These are phyloP conservation scores for Epistrophella euchroma DNA, from an alignment of 2,888 invertebrate genomes.

Conservation along the genomic window DNA sequence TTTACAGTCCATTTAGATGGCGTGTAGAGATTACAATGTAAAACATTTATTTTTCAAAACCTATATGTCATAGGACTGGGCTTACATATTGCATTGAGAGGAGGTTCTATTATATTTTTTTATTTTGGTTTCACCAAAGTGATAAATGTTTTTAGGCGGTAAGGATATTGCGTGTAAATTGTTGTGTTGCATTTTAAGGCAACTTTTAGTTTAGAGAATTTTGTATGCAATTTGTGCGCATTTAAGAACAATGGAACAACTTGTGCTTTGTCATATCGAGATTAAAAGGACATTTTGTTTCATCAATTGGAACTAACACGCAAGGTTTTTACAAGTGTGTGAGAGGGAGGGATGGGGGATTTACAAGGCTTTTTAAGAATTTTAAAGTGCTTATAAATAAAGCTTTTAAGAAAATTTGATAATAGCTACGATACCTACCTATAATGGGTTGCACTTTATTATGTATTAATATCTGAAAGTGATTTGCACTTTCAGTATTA, in stretches of 20 bases:
- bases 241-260: slow-evolving; percentile 42
- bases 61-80: background rate
- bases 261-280: slow-evolving; percentile 15
- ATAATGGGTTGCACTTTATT: no score
- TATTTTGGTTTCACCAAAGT: slow-evolving; percentile 13
- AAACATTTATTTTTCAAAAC: slow-evolving; percentile 19
- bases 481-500: background rate
- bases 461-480: no score
- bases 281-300: slow-evolving; percentile 46
- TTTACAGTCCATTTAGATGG: slow-evolving; percentile 73
- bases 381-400: background rate
- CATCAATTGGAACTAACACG: background rate
- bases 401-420: background rate
- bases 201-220: slow-evolving; percentile 44
- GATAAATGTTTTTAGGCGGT: slow-evolving; percentile 50
- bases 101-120: slow-evolving; percentile 1
- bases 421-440: no score
- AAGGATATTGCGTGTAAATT: slow-evolving; percentile 60
- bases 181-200: slow-evolving; percentile 56
- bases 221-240: slow-evolving; percentile 73
- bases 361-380: background rate
- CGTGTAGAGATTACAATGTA: slow-evolving; percentile 56
- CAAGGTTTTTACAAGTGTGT: background rate
- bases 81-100: background rate
- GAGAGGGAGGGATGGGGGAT: background rate